Evolutionary conservation across 2,888 invertebrate species (phyloP).

Genomic region (Netelia inedita): DNA sequence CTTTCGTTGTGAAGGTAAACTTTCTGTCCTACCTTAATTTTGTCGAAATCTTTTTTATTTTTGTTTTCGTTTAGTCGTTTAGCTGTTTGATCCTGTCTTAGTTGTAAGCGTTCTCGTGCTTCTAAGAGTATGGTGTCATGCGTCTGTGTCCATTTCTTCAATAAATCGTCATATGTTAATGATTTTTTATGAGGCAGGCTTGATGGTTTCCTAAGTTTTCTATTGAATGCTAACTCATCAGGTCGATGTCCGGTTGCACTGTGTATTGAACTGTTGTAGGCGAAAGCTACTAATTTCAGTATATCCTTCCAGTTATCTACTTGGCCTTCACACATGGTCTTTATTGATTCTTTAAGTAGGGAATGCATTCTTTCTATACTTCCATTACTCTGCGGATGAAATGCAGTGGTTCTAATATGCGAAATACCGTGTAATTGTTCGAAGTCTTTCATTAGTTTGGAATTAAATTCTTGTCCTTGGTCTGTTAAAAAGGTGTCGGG

Average conservation of each 20-base stretch:
- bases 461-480: conserved; percentile 54
- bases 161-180: conserved; percentile 48
- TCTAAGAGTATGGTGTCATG: no score
- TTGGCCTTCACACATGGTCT: conserved; percentile 41
- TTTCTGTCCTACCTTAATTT: conserved; percentile 36
- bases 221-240: conserved; percentile 54
- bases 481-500: conserved; percentile 52
- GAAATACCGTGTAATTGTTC: conserved; percentile 49
- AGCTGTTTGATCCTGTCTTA: conserved; percentile 42
- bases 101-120: conserved; percentile 41
- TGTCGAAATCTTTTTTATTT: conserved; percentile 33
- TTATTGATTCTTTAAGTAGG: conserved; percentile 42
- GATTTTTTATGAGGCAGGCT: conserved; percentile 45
- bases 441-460: conserved; percentile 61
- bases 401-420: conserved; percentile 54
- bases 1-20: conserved; percentile 47
- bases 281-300: conserved; percentile 46
- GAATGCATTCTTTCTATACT: conserved; percentile 57
- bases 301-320: conserved; percentile 45
- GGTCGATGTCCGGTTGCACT: conserved; percentile 58
- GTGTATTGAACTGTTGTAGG: conserved; percentile 58
- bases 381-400: conserved; percentile 64
- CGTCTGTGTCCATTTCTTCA: conserved; percentile 52
- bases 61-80: conserved; percentile 37
- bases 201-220: conserved; percentile 57